Evolutionary conservation across 1,140 invertebrate genomes (phyloP).

Genomic region (Temnothorax longispinosus): DNA sequence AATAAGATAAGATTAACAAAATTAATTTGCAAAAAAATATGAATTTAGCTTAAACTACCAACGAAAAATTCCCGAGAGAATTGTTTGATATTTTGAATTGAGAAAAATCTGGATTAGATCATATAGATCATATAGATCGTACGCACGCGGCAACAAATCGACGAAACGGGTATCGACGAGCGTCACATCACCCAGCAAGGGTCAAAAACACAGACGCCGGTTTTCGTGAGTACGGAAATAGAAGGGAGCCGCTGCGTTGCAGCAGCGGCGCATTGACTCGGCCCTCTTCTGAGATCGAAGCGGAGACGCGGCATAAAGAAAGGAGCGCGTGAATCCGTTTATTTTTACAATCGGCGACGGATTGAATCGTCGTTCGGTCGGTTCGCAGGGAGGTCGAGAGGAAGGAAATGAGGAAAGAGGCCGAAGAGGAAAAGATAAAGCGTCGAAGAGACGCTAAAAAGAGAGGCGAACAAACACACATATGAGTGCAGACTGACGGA

Average conservation of each 20-base stretch:
- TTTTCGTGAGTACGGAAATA: slow-evolving; percentile 71
- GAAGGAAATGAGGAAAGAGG: slow-evolving; percentile 1
- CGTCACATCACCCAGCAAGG: slow-evolving; percentile 15
- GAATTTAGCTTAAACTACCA: not conserved
- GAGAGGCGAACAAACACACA: slow-evolving; percentile 12
- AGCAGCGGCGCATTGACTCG: slow-evolving; percentile 41
- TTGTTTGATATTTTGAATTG: not conserved
- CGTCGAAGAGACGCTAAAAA: slow-evolving; percentile 30
- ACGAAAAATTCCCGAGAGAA: not conserved
- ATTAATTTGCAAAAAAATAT: not conserved
- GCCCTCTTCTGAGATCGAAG: slow-evolving; percentile 75
- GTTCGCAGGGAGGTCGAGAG: slow-evolving; percentile 28
- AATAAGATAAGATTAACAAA: not conserved
- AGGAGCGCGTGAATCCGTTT: slow-evolving; percentile 69
- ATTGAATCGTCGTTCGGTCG: slow-evolving; percentile 78
- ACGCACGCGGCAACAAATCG: not conserved
- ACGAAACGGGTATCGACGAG: slow-evolving; percentile 11
- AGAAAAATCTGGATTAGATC: not conserved
- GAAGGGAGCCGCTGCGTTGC: slow-evolving; percentile 52
- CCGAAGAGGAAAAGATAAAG: slow-evolving; percentile 8
- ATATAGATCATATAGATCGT: not conserved
- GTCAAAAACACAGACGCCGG: slow-evolving; percentile 41
- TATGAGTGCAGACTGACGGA: slow-evolving; percentile 27
- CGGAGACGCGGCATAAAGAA: slow-evolving; percentile 25
- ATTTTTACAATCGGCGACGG: slow-evolving; percentile 79